Percentiles rank a stretch among this genome's conserved stretches.
These are phyloP conservation scores for Liopterus haemorrhoidalis DNA, from an alignment of 2,888 invertebrate genomes.

Conservation along the genomic window DNA sequence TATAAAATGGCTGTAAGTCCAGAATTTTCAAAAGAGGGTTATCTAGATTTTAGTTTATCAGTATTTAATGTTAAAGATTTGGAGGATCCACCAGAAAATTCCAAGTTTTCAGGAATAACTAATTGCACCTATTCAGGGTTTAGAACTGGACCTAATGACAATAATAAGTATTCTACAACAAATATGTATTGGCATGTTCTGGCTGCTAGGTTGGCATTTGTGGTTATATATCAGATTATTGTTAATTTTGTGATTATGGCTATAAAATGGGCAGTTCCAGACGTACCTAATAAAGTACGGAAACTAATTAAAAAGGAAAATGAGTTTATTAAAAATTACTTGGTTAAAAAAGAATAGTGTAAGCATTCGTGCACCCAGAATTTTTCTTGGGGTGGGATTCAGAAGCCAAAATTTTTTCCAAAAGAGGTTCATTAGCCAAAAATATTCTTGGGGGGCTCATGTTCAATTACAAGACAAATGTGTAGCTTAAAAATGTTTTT, in stretches of 20 bases:
- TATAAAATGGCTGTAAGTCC: slow-evolving; percentile 55
- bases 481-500: too few relatives aligned
- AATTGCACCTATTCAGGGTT: slow-evolving; percentile 64
- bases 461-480: too few relatives aligned
- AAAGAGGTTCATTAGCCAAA: too few relatives aligned
- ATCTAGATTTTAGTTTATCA: slow-evolving; percentile 63
- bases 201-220: slow-evolving; percentile 66
- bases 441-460: too few relatives aligned
- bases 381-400: too few relatives aligned
- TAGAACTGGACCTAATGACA: slow-evolving; percentile 53
- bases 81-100: slow-evolving; percentile 40
- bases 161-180: slow-evolving; percentile 54
- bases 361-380: too few relatives aligned
- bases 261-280: slow-evolving; percentile 72
- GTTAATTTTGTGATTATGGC: slow-evolving; percentile 65
- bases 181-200: slow-evolving; percentile 68
- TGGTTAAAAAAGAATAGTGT: too few relatives aligned
- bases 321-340: too few relatives aligned
- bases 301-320: slow-evolving; percentile 67
- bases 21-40: slow-evolving; percentile 54
- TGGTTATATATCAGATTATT: slow-evolving; percentile 73
- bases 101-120: slow-evolving; percentile 36
- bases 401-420: too few relatives aligned
- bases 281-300: slow-evolving; percentile 62
- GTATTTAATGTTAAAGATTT: slow-evolving; percentile 61